Evolutionary conservation across 1,140 invertebrate species (phyloP), one percentile per base, ranked within the genome.

Genomic region (Anagrus nilaparvatae): DNA sequence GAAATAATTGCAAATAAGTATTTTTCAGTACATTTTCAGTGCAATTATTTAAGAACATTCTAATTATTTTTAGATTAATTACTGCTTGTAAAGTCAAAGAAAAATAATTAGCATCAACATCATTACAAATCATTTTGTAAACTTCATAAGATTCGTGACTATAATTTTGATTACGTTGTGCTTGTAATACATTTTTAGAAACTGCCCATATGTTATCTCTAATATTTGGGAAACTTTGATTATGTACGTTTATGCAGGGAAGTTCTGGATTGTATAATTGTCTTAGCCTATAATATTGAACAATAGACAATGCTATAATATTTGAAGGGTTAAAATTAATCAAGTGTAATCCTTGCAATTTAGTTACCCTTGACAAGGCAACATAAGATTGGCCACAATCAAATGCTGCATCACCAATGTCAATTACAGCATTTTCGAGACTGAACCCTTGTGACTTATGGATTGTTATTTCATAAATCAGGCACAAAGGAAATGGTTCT

Each of bases 401-500:
- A 40, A 57, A 52, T 14, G 49, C 28, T 14, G 30, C 25, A 24
- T 42, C 40, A 10, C 43, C 46, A 5, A 51, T 38, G 32, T 53
- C 46, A n/a, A 50, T 39, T 9, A 54, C n/a, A 13, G 39, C 40
- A 17, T 27, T 43, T 55, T 10, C 49, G 49, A 12, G 35, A 52
- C 12, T n/a, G 12, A 27, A 27, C 24, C 24, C 60, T 52, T 66
- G 61, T 49, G 54, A 55, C 49, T 63, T 66, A 41, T 66, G 61
- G 33, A 67, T 55, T 14, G 24, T 27, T 27, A 27, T 27, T 27
- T n/a, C 24, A 40, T 51, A 55, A 3, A 52, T 50, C 6, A 49
- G 9, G 7, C 17, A 16, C 9, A 57, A 20, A 3, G 52, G 56
- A 48, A 56, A 59, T 43, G 59, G 56, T 10, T 47, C 28, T 17